Evolutionary conservation across 2,113 vertebrate species (phyloP), one percentile per base, ranked within the genome.

Genomic region (Emydocephalus ijimae): DNA sequence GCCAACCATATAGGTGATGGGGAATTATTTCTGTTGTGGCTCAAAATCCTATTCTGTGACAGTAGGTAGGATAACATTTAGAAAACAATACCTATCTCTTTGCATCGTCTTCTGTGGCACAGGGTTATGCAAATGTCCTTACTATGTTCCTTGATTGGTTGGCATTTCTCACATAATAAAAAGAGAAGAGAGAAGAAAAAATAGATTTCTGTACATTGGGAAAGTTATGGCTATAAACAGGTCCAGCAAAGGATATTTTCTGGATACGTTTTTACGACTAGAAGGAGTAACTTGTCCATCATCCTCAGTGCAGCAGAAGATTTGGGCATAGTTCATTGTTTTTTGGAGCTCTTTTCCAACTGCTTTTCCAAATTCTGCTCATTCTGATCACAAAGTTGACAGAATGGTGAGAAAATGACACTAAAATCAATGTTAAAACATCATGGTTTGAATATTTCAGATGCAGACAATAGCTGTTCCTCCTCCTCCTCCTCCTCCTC

Each of bases 401-500:
- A 15, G 52, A 81, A 50, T 95, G 93, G 91, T 90, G 92, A 93
- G 92, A 92, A 97, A 96, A 89, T 97, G 95, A 90, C 96, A 86
- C 91, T 94, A 52, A 89, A 74, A 91, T 96, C 94, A 93, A 85
- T 95, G 1, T 93, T 97, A 97, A 96, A 96, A 95, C 95, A 95
- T 96, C 95, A 95, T 96, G 94, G 96, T 93, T 91, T 96, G 96
- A 96, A 96, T 95, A 95, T 96, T 97, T 96, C 95, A 94, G 92
- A 95, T 96, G 92, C 92, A 96, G 95, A 88, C 90, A 94, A 94
- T 94, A 96, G 74, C 94, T 96, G 92, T 95, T 97, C 96, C 9
- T 52, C 2, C 0, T 45, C 91, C 95, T 61, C 2, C 43, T 45
- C 43, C 43, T 45, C 45, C 94, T 96, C 93, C 95, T 97, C 97